phyloP scores from a whole-genome alignment of 2,113 vertebrate species.

The Trogon melanurus region DNA sequence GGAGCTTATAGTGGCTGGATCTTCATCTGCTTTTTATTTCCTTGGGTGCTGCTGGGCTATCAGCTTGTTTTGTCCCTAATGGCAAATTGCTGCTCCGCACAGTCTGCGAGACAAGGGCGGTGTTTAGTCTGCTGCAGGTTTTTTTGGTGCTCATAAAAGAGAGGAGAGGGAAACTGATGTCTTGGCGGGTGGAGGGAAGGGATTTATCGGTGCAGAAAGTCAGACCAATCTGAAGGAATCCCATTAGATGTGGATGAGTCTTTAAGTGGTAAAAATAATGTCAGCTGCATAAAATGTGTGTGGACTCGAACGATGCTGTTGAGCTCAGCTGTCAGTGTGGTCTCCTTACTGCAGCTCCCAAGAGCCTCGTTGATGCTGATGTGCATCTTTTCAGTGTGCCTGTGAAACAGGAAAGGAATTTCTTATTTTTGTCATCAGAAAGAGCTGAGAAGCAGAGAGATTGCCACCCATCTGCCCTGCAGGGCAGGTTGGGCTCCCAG shows the following conservation, averaged over 20 bases:
- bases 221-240: neutral
- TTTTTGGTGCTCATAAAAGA: neutral
- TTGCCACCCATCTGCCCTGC: accelerated
- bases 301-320: neutral
- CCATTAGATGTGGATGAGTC: neutral
- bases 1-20: neutral
- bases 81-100: neutral
- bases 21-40: conserved; percentile 61
- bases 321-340: neutral
- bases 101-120: neutral
- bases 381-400: neutral
- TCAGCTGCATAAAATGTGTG: neutral
- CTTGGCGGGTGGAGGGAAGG: neutral
- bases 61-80: conserved; percentile 2
- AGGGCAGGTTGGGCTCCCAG: neutral
- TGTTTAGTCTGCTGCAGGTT: neutral
- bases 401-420: neutral
- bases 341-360: neutral
- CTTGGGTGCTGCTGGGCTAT: neutral
- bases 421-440: neutral
- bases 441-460: neutral
- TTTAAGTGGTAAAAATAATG: conserved; percentile 45
- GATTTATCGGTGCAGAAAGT: conserved; percentile 26
- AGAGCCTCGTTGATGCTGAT: neutral
- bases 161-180: neutral